phyloP scores from a whole-genome alignment of 92 coral and sea anemone genomes.

The Diadumene lineata region DNA sequence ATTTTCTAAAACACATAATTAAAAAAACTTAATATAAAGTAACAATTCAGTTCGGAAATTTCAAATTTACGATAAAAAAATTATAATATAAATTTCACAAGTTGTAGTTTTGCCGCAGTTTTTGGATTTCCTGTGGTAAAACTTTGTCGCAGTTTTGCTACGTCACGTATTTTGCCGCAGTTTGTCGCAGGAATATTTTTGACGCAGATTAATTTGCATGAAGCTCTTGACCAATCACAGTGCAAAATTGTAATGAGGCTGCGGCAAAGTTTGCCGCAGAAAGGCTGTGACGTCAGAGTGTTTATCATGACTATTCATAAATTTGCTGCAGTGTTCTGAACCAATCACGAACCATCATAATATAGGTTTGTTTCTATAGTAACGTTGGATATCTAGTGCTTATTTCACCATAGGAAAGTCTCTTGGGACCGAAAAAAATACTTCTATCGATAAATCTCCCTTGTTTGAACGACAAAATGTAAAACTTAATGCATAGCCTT shows the following conservation, averaged over 20 bases:
- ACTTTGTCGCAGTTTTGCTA: constrained; percentile 29
- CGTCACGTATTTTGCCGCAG: constrained; percentile 18
- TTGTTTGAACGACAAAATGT: background rate
- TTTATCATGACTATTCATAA: constrained; percentile 15
- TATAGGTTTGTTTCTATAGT: background rate
- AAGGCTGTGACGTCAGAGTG: constrained; percentile 11
- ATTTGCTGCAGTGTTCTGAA: constrained; percentile 13
- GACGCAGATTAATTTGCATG: constrained; percentile 13
- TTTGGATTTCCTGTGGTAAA: constrained; percentile 4
- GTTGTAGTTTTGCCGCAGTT: too few relatives aligned
- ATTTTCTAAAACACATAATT: too few relatives aligned
- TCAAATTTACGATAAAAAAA: background rate
- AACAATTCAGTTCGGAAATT: background rate
- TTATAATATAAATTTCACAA: too few relatives aligned
- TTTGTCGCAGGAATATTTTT: constrained; percentile 27
- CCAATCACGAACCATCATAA: constrained; percentile 18
- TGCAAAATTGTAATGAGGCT: background rate
- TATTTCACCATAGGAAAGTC: background rate
- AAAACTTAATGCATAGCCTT: background rate
- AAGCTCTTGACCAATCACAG: background rate
- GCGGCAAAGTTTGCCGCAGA: constrained; percentile 20
- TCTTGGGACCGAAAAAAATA: constrained; percentile 17
- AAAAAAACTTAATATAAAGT: too few relatives aligned
- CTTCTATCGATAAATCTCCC: constrained; percentile 7
- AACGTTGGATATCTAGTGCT: background rate